These are phyloP conservation scores for Heliocidaris tuberculata DNA, from an alignment of 35 echinoderm and acorn worm species.

Conservation along the genomic window DNA sequence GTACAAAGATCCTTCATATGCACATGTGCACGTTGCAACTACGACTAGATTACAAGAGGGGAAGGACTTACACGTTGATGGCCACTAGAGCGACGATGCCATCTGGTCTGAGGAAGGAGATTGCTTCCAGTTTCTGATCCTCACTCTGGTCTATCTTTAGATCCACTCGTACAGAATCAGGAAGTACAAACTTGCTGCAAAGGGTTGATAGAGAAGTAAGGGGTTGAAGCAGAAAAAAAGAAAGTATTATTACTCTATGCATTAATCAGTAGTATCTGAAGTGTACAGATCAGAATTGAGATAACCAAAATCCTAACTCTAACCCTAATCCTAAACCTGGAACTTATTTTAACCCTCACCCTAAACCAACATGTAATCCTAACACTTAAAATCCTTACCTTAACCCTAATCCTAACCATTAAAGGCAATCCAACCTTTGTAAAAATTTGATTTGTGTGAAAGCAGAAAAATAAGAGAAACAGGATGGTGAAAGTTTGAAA, in stretches of 20 bases:
- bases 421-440: too few relatives aligned
- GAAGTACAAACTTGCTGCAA: conserved; percentile 19
- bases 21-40: too few relatives aligned
- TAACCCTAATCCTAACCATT: too few relatives aligned
- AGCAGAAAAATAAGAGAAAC: too few relatives aligned
- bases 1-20: too few relatives aligned
- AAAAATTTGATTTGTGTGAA: too few relatives aligned
- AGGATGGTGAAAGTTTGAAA: too few relatives aligned
- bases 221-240: not conserved
- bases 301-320: too few relatives aligned
- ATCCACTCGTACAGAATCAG: not conserved
- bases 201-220: not conserved
- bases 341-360: not conserved
- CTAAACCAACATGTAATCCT: not conserved
- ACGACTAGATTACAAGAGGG: not conserved
- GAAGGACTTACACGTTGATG: conserved; percentile 7
- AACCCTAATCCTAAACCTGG: not conserved
- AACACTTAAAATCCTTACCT: too few relatives aligned
- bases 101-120: conserved; percentile 34
- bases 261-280: not conserved
- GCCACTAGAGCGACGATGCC: not conserved
- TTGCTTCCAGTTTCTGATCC: not conserved
- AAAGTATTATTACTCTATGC: not conserved
- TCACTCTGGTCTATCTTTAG: not conserved
- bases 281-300: too few relatives aligned